Base-by-base conservation (phyloP, 2,797 vertebrate species). In the Parauchenoglanis punctatus region DNA sequence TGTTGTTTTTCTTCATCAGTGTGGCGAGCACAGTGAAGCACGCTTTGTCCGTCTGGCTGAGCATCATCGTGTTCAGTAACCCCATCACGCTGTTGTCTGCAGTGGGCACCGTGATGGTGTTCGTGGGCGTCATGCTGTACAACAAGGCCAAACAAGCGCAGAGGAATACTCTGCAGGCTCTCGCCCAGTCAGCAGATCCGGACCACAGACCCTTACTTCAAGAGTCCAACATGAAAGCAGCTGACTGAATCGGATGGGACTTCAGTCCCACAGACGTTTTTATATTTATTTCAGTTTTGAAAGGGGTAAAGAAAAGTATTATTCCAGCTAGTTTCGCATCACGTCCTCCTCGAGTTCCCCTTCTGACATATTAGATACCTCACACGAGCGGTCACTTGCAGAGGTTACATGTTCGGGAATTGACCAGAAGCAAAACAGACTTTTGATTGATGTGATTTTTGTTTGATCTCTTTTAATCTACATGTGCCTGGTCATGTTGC, bases 11-110 rank as follows among this genome's bases (percentile, higher is more conserved):
- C 15, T 44, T 28, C 40, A 0, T 7, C 92, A 99, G 99, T 8
- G 99, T 99, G 5, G 99, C 98, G 87, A 99, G 98, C 89, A 99
- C 98, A 0, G 98, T 98, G 90, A 99, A 99, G 89, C 99, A 99
- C 0, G 99, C 98, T 7, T 87, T 99, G 91, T 99, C 97, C 0
- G 96, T 99, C 82, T 99, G 98, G 99, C 95, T 99, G 49, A 99
- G 98, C 91, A 92, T 99, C 93, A 97, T 99, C 20, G 94, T 99
- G 31, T 99, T 99, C 65, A 97, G 96, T 49, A 99, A 99, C 94
- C 96, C 94, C 44, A 96, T 99, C 92, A 98, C 96, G 13, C 90
- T 96, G 89, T 96, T 98, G 88, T 97, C 97, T 0, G 98, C 98
- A 7, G 3, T 92, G 0, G 98, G 99, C 81, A 99, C 98, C 0